Conservation (phyloP, 2,113 vertebrate genomes). For the Myiozetetes cayanensis region DNA sequence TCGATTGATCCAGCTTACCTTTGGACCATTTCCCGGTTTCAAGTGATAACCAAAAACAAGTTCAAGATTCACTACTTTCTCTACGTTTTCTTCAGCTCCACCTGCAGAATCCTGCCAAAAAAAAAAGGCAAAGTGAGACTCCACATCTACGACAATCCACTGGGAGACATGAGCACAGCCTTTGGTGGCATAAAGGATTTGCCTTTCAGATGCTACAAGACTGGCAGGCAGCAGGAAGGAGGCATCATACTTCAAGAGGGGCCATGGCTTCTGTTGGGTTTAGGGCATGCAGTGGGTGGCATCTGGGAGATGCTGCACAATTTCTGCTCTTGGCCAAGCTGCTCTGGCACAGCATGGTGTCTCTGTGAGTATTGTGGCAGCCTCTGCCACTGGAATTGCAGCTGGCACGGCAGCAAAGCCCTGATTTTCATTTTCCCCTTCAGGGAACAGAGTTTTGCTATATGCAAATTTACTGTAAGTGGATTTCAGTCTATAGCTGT, state of each 20-base stretch:
- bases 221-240: neutral
- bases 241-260: neutral
- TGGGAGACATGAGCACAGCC: neutral
- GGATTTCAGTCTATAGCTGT: neutral
- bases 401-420: neutral
- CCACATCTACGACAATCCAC: neutral
- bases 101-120: constrained; percentile 79
- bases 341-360: rapidly evolving
- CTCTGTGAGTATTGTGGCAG: rapidly evolving
- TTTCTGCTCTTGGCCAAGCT: neutral
- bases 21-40: constrained; percentile 86
- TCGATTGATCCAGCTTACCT: constrained; percentile 73
- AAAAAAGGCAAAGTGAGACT: neutral
- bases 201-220: neutral
- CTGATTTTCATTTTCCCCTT: neutral
- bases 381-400: neutral
- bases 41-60: constrained; percentile 96
- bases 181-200: neutral
- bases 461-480: neutral
- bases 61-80: constrained; percentile 90
- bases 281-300: rapidly evolving
- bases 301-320: neutral
- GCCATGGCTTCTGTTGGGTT: neutral
- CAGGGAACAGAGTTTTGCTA: neutral
- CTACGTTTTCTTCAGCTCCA: constrained; percentile 80